These are phyloP conservation scores for Trichopria drosophilae DNA, from an alignment of 2,888 invertebrate genomes.

Conservation along the genomic window DNA sequence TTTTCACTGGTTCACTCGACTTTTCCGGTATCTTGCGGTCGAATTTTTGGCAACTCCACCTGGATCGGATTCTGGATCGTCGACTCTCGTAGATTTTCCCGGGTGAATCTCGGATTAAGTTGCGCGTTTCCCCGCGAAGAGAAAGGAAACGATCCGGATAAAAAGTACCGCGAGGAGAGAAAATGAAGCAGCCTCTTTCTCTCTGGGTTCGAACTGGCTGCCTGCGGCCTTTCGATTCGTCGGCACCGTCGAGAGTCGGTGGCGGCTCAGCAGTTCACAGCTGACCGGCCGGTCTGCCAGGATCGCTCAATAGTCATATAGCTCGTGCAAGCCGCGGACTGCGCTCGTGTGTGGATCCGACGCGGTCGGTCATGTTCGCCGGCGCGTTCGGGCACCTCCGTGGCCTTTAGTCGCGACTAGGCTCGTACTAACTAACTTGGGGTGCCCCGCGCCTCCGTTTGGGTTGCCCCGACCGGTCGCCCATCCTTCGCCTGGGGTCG, in stretches of 20 bases:
- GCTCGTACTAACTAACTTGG: constrained; percentile 39
- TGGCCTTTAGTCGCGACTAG: constrained; percentile 46
- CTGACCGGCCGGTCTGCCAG: constrained; percentile 56
- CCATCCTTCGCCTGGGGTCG: too few relatives aligned
- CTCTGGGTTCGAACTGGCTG: too few relatives aligned
- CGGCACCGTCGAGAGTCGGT: constrained; percentile 32
- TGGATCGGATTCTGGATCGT: too few relatives aligned
- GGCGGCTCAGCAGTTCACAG: constrained; percentile 52
- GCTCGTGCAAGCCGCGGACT: constrained; percentile 42
- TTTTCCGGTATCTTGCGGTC: too few relatives aligned
- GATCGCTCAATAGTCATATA: constrained; percentile 56
- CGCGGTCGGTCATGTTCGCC: constrained; percentile 39
- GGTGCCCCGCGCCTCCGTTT: constrained; percentile 29
- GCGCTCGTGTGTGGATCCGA: constrained; percentile 37
- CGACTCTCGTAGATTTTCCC: too few relatives aligned
- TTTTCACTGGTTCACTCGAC: too few relatives aligned
- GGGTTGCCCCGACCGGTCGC: constrained; percentile 34
- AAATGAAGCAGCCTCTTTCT: too few relatives aligned
- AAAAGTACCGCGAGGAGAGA: too few relatives aligned
- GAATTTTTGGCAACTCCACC: too few relatives aligned
- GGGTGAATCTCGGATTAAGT: too few relatives aligned
- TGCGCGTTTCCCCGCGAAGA: too few relatives aligned
- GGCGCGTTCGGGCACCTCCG: constrained; percentile 37
- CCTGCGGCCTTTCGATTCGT: constrained; percentile 12
- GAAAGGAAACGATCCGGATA: too few relatives aligned